Base-by-base conservation (phyloP, 1,140 invertebrate genomes). In the Conopomorpha cramerella region DNA sequence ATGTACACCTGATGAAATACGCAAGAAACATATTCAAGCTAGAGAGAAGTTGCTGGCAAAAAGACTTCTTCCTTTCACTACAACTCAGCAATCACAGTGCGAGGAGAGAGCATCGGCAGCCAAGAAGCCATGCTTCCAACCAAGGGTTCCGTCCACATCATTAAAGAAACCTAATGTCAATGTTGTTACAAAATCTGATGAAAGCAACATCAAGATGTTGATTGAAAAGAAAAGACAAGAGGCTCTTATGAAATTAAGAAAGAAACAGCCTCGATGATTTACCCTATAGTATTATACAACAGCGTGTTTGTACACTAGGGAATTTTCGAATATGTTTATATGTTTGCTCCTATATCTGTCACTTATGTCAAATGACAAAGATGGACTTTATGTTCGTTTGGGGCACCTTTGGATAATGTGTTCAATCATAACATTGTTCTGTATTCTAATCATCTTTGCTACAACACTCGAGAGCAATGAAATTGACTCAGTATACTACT, bases 211-310 rank as follows among this genome's bases (percentile, higher is more conserved):
- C 16, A 62, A 63, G 45, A 39, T 32, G 30, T 16, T 71, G 8
- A 71, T 76, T 41, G 67, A 71, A 41, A 71, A 58, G 43, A 72
- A 76, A 45, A 61, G 66, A 43, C 65, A 71, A 37, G 65, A 76
- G 49, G 71, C 71, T 12, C 45, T 76, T 30, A 56, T 76, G 60
- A 71, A 65, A 45, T 53, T 72, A 45, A 57, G 60, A 46, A 45
- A 46, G 30, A 42, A 46, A 38, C 55, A 37, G n/a, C n/a, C n/a
- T n/a, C n/a, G n/a, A n/a, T n/a, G n/a, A n/a, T n/a, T n/a, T n/a
- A n/a, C n/a, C n/a, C n/a, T n/a, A n/a, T n/a, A n/a, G n/a, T n/a
- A n/a, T n/a, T n/a, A n/a, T n/a, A n/a, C n/a, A n/a, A n/a, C n/a
- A n/a, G n/a, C n/a, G n/a, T n/a, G n/a, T n/a, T n/a, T n/a, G n/a